Evolutionary conservation across 2,797 vertebrate species (phyloP).

Genomic region (Pipistrellus pipistrellus): DNA sequence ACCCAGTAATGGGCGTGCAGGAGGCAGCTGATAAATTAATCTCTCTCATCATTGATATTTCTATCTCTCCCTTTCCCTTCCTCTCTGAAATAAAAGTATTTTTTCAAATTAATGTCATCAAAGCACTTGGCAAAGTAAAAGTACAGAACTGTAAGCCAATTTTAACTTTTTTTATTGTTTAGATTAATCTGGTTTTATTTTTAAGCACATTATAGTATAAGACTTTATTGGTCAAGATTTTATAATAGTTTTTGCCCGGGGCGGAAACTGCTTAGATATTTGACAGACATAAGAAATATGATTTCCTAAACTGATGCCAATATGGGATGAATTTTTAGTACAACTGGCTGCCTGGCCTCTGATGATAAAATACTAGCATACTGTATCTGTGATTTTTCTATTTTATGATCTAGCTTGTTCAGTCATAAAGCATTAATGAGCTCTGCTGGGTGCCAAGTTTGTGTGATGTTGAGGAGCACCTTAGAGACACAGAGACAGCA

Average conservation of each 20-base stretch:
- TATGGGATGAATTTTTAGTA: slow-evolving; percentile 16
- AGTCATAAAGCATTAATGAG: slow-evolving; percentile 43
- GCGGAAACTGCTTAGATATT: slow-evolving; percentile 28
- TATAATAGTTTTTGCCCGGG: background rate
- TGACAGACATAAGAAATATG: background rate
- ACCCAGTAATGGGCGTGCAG: no score
- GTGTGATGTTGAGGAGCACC: background rate
- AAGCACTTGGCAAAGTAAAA: slow-evolving; percentile 40
- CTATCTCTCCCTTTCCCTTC: no score
- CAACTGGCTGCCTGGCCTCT: slow-evolving; percentile 3
- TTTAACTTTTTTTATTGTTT: slow-evolving; percentile 40
- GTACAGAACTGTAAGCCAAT: background rate
- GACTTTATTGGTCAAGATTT: slow-evolving; percentile 28
- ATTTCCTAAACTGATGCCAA: slow-evolving; percentile 14
- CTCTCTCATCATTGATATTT: no score
- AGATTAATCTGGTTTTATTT: slow-evolving; percentile 40
- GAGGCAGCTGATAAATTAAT: no score
- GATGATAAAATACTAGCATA: slow-evolving; percentile 10
- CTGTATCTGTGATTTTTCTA: background rate
- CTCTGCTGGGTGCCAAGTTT: slow-evolving; percentile 5
- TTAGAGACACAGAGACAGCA: slow-evolving; percentile 17
- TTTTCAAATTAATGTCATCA: background rate
- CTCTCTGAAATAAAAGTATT: no score
- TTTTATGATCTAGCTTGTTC: slow-evolving; percentile 48
- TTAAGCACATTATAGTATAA: slow-evolving; percentile 26